Evolutionary conservation across 2,888 invertebrate species (phyloP).

Genomic region (Asteroscopus sphinx): DNA sequence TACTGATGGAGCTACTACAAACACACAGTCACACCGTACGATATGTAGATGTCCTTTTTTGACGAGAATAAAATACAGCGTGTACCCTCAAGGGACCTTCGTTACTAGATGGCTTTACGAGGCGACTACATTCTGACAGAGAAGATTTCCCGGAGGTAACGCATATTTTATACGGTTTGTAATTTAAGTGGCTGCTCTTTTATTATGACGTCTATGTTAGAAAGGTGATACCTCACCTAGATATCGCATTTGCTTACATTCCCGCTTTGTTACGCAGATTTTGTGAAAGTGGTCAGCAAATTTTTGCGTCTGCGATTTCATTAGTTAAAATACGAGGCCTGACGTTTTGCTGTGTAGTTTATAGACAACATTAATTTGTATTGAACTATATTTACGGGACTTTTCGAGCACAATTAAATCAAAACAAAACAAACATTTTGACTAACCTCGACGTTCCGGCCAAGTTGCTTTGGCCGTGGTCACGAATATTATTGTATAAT

Average conservation of each 20-base stretch:
- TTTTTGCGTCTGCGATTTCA: too few relatives aligned
- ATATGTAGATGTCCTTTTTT: constrained; percentile 66
- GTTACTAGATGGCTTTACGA: constrained; percentile 80
- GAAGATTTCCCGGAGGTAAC: constrained; percentile 85
- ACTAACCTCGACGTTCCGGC: too few relatives aligned
- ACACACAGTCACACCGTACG: constrained; percentile 34
- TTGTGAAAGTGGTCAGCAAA: not conserved
- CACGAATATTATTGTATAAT: too few relatives aligned
- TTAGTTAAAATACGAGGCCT: too few relatives aligned
- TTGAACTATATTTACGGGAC: too few relatives aligned
- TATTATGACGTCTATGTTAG: constrained; percentile 68
- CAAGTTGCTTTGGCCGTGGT: too few relatives aligned
- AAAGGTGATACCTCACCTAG: constrained; percentile 52
- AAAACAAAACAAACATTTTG: too few relatives aligned
- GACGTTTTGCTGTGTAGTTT: too few relatives aligned
- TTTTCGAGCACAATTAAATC: too few relatives aligned
- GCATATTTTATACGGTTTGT: constrained; percentile 83
- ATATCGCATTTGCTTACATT: constrained; percentile 28
- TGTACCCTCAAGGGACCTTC: constrained; percentile 71
- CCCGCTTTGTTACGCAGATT: constrained; percentile 15
- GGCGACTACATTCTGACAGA: constrained; percentile 74
- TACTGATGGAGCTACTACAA: constrained; percentile 20
- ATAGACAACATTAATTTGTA: too few relatives aligned
- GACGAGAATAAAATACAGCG: constrained; percentile 67
- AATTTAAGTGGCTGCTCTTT: constrained; percentile 79